These are phyloP conservation scores for Philopotamus ludificatus DNA, from an alignment of 1,140 invertebrate species.

Conservation along the genomic window DNA sequence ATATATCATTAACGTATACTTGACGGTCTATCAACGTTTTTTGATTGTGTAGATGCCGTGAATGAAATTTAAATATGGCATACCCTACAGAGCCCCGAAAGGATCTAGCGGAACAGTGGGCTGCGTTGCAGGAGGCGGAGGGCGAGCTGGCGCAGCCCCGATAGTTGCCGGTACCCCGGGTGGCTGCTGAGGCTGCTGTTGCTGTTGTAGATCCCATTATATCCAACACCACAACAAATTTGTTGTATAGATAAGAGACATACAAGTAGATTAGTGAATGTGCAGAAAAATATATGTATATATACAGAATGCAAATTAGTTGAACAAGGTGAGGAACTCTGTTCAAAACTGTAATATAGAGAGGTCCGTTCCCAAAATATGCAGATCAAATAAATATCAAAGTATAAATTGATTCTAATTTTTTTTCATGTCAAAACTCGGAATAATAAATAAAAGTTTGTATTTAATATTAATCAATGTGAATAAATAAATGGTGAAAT, in stretches of 20 bases:
- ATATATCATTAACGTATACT: no score
- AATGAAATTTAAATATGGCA: slow-evolving; percentile 22
- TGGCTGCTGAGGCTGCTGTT: slow-evolving; percentile 46
- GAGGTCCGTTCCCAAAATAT: background rate
- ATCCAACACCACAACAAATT: slow-evolving; percentile 34
- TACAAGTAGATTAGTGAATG: slow-evolving; percentile 24
- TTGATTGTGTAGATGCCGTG: no score
- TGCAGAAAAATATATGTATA: slow-evolving; percentile 7
- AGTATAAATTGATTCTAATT: background rate
- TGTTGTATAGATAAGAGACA: slow-evolving; percentile 25
- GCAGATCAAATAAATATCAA: background rate
- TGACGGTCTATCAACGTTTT: no score
- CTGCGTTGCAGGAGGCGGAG: slow-evolving; percentile 45
- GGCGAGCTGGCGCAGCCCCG: slow-evolving; percentile 37
- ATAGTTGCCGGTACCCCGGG: slow-evolving; percentile 16
- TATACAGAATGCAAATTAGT: slow-evolving; percentile 5
- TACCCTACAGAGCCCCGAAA: slow-evolving; percentile 55
- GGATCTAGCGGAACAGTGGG: slow-evolving; percentile 54
- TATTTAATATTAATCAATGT: background rate
- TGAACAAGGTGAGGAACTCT: background rate
- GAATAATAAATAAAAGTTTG: background rate
- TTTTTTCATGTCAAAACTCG: background rate
- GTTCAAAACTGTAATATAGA: background rate
- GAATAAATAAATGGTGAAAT: no score
- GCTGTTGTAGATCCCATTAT: slow-evolving; percentile 44